Conservation (phyloP, 1,140 invertebrate species). For the Myzus persicae region DNA sequence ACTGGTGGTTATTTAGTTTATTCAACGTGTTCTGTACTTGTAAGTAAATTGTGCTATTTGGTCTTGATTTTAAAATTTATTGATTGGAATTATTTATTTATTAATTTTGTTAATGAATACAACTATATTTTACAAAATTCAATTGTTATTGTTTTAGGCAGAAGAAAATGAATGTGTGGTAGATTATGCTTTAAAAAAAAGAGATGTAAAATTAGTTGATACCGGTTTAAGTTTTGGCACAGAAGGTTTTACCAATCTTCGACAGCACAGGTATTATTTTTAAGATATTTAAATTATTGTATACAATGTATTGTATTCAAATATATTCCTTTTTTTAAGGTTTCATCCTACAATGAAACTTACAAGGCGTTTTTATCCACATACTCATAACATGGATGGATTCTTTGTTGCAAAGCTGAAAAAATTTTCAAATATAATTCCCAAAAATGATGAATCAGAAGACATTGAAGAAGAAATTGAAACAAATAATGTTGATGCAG, state of each 20-base stretch:
- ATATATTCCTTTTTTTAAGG: constrained; percentile 66
- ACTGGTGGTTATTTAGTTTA: constrained; percentile 96
- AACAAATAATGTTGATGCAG: not conserved
- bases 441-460: constrained; percentile 59
- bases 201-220: constrained; percentile 92
- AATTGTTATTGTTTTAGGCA: constrained; percentile 67
- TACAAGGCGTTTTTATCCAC: constrained; percentile 93
- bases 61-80: not conserved
- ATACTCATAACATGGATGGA: constrained; percentile 98
- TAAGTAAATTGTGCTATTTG: constrained; percentile 64
- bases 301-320: not conserved
- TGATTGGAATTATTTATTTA: not conserved
- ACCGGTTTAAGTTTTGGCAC: constrained; percentile 95
- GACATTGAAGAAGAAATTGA: constrained; percentile 40
- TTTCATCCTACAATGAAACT: constrained; percentile 94
- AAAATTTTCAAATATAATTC: constrained; percentile 84
- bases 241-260: constrained; percentile 91
- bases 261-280: constrained; percentile 76
- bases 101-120: not conserved
- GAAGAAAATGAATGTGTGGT: constrained; percentile 99
- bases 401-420: constrained; percentile 99
- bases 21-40: constrained; percentile 97
- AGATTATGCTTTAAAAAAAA: constrained; percentile 93
- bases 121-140: not conserved
- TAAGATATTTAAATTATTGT: not conserved